These are phyloP conservation scores for Amyelois transitella DNA, from an alignment of 1,140 invertebrate species.

Conservation along the genomic window DNA sequence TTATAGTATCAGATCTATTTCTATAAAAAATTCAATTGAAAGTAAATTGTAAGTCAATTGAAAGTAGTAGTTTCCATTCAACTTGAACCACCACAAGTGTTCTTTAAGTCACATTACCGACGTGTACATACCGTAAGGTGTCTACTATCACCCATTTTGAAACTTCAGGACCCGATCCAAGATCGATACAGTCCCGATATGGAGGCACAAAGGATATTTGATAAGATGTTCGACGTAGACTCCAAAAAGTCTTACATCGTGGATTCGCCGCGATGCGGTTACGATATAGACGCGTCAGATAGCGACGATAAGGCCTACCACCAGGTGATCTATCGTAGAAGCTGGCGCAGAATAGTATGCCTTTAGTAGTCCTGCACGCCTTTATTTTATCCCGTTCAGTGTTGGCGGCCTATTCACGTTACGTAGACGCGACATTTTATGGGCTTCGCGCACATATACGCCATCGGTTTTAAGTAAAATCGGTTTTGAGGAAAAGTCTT, in stretches of 20 bases:
- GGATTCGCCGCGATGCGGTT: slow-evolving; percentile 63
- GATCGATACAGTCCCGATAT: slow-evolving; percentile 73
- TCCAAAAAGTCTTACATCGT: slow-evolving; percentile 64
- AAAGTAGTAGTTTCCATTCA: background rate
- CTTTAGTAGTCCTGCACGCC: slow-evolving; percentile 68
- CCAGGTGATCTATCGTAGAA: slow-evolving; percentile 66
- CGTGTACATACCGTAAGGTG: background rate
- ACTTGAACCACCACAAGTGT: background rate
- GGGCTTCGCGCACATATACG: background rate
- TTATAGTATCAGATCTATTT: no score
- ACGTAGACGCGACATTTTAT: slow-evolving; percentile 45
- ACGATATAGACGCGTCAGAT: slow-evolving; percentile 69
- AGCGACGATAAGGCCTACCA: slow-evolving; percentile 68
- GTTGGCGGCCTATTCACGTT: slow-evolving; percentile 33
- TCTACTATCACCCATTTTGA: slow-evolving; percentile 57
- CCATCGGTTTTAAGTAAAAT: background rate
- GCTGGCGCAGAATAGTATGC: slow-evolving; percentile 59
- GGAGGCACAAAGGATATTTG: slow-evolving; percentile 71
- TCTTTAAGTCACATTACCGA: background rate
- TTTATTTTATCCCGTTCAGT: slow-evolving; percentile 58
- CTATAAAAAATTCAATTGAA: no score
- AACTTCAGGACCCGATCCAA: slow-evolving; percentile 68
- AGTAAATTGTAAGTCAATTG: no score
- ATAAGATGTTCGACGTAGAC: slow-evolving; percentile 73
- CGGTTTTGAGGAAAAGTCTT: no score